These are phyloP conservation scores for Oeneis ivallda DNA, from an alignment of 2,888 invertebrate species.

Conservation along the genomic window DNA sequence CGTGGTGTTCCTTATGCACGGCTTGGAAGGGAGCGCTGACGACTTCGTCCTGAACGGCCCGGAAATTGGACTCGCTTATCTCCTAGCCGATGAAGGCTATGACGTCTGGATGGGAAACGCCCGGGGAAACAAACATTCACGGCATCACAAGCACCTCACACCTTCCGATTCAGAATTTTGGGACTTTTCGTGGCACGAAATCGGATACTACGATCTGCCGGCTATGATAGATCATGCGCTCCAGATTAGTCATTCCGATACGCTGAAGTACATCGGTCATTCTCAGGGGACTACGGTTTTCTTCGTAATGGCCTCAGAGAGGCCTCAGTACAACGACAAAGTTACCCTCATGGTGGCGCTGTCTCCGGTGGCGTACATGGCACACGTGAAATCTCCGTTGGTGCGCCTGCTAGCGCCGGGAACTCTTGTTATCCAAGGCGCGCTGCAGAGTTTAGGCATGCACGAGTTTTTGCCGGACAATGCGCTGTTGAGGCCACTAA, in stretches of 20 bases:
- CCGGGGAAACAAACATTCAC: slow-evolving; percentile 87
- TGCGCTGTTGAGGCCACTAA: slow-evolving; percentile 69
- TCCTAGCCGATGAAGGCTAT: slow-evolving; percentile 83
- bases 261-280: slow-evolving; percentile 86
- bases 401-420: slow-evolving; percentile 56
- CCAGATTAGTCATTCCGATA: slow-evolving; percentile 67
- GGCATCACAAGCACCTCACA: slow-evolving; percentile 70
- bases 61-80: slow-evolving; percentile 59
- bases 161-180: slow-evolving; percentile 78
- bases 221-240: slow-evolving; percentile 88
- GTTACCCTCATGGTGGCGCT: slow-evolving; percentile 78
- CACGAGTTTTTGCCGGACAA: slow-evolving; percentile 85
- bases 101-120: slow-evolving; percentile 91
- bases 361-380: slow-evolving; percentile 81
- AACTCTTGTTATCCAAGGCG: slow-evolving; percentile 47
- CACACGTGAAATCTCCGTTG: slow-evolving; percentile 60
- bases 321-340: slow-evolving; percentile 80
- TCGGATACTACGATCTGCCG: slow-evolving; percentile 89
- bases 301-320: slow-evolving; percentile 79
- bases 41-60: slow-evolving; percentile 62
- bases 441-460: slow-evolving; percentile 67
- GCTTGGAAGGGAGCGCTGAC: slow-evolving; percentile 61
- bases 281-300: slow-evolving; percentile 85
- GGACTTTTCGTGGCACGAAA: slow-evolving; percentile 91
- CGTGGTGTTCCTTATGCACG: slow-evolving; percentile 64